Percentiles rank a stretch among this genome's conserved stretches.
These are phyloP conservation scores for Cheilinus undulatus DNA, from an alignment of 2,113 vertebrate species.

Conservation along the genomic window DNA sequence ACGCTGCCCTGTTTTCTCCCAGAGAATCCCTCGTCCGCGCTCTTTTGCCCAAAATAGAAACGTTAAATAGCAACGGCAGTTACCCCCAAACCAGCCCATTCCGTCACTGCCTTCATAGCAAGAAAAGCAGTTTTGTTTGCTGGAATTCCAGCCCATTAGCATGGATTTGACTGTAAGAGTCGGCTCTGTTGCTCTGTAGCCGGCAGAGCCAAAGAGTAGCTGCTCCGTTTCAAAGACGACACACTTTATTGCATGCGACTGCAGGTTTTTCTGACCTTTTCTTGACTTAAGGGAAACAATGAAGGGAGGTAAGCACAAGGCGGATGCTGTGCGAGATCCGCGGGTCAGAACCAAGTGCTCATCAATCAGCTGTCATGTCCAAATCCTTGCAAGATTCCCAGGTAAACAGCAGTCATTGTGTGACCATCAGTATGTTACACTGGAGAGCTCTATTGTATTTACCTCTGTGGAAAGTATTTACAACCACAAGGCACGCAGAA, in stretches of 20 bases:
- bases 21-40: conserved; percentile 83
- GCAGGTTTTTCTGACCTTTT: conserved; percentile 44
- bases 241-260: conserved; percentile 4
- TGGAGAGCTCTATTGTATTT: conserved; percentile 31
- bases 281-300: conserved; percentile 43
- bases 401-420: conserved; percentile 56
- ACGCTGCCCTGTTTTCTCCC: conserved; percentile 87
- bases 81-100: conserved; percentile 86
- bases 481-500: conserved; percentile 4
- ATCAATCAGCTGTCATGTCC: conserved; percentile 47
- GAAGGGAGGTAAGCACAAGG: conserved; percentile 36
- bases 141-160: conserved; percentile 78
- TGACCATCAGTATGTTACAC: conserved; percentile 5
- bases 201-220: conserved; percentile 55
- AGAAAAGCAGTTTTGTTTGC: conserved; percentile 93
- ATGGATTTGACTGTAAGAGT: conserved; percentile 77
- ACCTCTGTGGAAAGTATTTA: conserved; percentile 11
- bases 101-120: conserved; percentile 81
- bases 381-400: conserved; percentile 40
- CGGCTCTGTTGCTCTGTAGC: conserved; percentile 21
- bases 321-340: conserved; percentile 5
- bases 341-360: background rate
- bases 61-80: conserved; percentile 83
- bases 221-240: conserved; percentile 18
- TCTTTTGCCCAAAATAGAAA: conserved; percentile 90